Conservation (phyloP, 2,888 invertebrate species). For the Lagria hirta region DNA sequence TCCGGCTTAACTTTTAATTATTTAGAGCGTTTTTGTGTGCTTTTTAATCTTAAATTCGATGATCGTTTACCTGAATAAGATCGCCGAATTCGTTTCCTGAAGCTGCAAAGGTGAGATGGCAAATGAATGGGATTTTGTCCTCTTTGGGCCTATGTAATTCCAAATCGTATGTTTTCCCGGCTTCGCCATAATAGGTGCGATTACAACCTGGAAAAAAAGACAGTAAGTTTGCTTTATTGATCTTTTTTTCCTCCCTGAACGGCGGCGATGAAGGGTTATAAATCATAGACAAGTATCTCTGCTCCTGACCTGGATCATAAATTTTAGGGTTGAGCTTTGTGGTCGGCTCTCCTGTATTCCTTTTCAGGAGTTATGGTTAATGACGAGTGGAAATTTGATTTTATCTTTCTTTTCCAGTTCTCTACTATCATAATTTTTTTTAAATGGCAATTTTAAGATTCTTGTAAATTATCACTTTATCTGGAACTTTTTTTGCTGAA, state of each 20-base stretch:
- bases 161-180: constrained; percentile 82
- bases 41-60: no score
- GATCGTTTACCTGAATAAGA: constrained; percentile 71
- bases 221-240: constrained; percentile 1
- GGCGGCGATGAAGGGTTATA: constrained; percentile 5
- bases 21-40: constrained; percentile 1
- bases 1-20: background rate
- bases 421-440: no score
- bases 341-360: no score
- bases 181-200: constrained; percentile 86
- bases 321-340: no score
- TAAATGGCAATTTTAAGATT: no score
- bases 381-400: no score
- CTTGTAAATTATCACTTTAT: no score
- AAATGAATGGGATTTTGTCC: constrained; percentile 84
- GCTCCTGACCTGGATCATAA: constrained; percentile 16
- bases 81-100: constrained; percentile 82
- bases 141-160: constrained; percentile 83
- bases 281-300: constrained; percentile 19
- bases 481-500: no score
- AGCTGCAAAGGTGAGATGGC: constrained; percentile 83
- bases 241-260: constrained; percentile 5
- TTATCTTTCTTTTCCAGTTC: no score
- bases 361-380: no score
- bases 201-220: constrained; percentile 73